phyloP scores from a whole-genome alignment of 2,888 invertebrate genomes.

The Temnothorax ravouxi region DNA sequence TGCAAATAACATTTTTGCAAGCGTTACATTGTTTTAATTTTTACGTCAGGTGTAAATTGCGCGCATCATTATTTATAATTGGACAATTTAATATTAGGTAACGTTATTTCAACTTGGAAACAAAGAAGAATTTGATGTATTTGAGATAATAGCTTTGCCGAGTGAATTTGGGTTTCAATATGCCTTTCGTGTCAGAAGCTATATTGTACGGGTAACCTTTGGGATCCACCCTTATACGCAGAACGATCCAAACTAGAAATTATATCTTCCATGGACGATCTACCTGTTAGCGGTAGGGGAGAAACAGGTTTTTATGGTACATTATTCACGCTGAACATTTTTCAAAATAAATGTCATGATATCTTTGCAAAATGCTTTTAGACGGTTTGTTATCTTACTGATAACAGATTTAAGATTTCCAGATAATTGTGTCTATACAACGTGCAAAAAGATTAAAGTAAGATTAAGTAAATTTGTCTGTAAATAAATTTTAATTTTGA shows the following conservation, averaged over 20 bases:
- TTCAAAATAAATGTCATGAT: not conserved
- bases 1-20: conserved; percentile 6
- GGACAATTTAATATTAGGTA: not conserved
- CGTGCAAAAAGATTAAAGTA: not conserved
- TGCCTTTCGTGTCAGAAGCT: not conserved
- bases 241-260: conserved; percentile 19
- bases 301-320: conserved; percentile 41
- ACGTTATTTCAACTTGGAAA: conserved; percentile 5
- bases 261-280: conserved; percentile 40
- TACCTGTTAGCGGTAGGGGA: conserved; percentile 56
- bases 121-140: not conserved
- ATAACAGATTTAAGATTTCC: not conserved
- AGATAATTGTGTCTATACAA: not conserved
- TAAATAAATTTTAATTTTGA: not conserved
- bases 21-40: not conserved
- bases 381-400: no score
- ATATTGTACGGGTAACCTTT: conserved; percentile 1
- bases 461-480: not conserved
- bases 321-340: not conserved
- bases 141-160: conserved; percentile 15
- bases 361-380: not conserved
- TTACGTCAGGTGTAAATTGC: not conserved
- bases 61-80: not conserved
- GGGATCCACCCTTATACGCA: not conserved
- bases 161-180: not conserved